A percentile compares a stretch with the other conserved stretches of the same genome.
These are phyloP conservation scores for Drosophila ananassae DNA, from an alignment of 1,140 invertebrate species.

Conservation along the genomic window DNA sequence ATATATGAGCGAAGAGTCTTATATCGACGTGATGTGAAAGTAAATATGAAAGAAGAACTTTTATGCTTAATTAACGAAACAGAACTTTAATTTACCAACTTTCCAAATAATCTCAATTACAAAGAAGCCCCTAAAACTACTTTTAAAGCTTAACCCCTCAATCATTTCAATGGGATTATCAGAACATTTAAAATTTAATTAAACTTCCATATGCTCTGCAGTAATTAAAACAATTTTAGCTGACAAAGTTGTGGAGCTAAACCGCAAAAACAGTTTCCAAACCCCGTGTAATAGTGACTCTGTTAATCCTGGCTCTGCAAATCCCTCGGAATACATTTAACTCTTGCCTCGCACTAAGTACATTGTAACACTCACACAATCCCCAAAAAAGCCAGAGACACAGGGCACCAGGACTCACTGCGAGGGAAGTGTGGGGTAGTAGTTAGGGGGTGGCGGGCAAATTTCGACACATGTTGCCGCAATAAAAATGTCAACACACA, in stretches of 20 bases:
- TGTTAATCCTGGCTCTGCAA: slow-evolving; percentile 32
- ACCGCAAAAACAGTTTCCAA: slow-evolving; percentile 22
- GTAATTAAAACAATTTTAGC: slow-evolving; percentile 29
- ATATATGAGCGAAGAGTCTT: slow-evolving; percentile 27
- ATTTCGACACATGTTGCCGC: slow-evolving; percentile 80
- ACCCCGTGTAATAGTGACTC: slow-evolving; percentile 30
- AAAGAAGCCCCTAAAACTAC: not conserved
- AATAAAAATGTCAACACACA: slow-evolving; percentile 82
- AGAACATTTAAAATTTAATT: slow-evolving; percentile 32
- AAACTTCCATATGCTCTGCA: slow-evolving; percentile 15
- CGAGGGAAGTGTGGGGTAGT: slow-evolving; percentile 3
- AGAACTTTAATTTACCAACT: not conserved
- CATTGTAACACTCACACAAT: slow-evolving; percentile 68
- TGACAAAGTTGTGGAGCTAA: slow-evolving; percentile 28
- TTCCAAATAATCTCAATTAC: not conserved
- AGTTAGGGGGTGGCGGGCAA: slow-evolving; percentile 16
- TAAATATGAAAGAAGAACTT: not conserved
- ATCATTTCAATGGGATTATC: slow-evolving; percentile 21
- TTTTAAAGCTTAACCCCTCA: not conserved
- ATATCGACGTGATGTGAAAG: slow-evolving; percentile 22
- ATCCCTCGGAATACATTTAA: slow-evolving; percentile 50
- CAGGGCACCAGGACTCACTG: slow-evolving; percentile 26
- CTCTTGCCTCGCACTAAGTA: slow-evolving; percentile 68
- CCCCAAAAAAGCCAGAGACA: slow-evolving; percentile 12
- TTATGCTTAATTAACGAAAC: not conserved